These are phyloP conservation scores for Stichopus horrens DNA, from an alignment of 53 echinoderm and acorn worm genomes.

Conservation along the genomic window DNA sequence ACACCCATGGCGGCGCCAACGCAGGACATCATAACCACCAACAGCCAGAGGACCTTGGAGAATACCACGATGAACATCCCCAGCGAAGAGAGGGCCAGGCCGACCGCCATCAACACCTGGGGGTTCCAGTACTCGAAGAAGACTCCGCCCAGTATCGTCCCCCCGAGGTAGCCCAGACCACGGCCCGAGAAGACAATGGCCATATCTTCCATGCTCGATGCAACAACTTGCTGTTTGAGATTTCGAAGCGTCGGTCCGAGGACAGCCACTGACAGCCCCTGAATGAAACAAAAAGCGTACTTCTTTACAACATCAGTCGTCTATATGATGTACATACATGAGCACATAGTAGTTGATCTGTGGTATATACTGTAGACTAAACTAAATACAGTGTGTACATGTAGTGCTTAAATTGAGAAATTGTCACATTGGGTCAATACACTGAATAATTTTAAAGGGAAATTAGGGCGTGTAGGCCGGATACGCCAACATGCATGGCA, in stretches of 20 bases:
- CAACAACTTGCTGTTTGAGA: constrained; percentile 50
- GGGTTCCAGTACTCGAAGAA: constrained; percentile 71
- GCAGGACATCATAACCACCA: constrained; percentile 46
- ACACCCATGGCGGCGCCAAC: constrained; percentile 88
- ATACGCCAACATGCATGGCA: too few relatives aligned
- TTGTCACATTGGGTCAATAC: too few relatives aligned
- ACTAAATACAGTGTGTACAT: too few relatives aligned
- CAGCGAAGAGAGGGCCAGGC: constrained; percentile 52
- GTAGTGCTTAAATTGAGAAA: too few relatives aligned
- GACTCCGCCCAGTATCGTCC: constrained; percentile 68
- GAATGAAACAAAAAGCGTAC: neutral
- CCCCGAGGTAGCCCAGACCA: constrained; percentile 73
- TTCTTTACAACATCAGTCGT: too few relatives aligned
- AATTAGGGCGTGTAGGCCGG: too few relatives aligned
- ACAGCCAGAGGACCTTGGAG: constrained; percentile 36
- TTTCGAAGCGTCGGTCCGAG: constrained; percentile 79
- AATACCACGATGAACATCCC: constrained; percentile 61
- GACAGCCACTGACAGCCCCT: constrained; percentile 81
- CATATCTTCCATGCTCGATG: constrained; percentile 51
- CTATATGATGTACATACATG: too few relatives aligned
- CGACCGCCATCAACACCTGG: constrained; percentile 54
- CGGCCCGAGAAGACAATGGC: constrained; percentile 77
- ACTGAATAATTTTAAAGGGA: too few relatives aligned
- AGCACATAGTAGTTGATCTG: too few relatives aligned
- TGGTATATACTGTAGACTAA: too few relatives aligned